Evolutionary conservation across 2,888 invertebrate species (phyloP), one percentile per base, ranked within the genome.

Genomic region (Dyspetes luteomarginatus): DNA sequence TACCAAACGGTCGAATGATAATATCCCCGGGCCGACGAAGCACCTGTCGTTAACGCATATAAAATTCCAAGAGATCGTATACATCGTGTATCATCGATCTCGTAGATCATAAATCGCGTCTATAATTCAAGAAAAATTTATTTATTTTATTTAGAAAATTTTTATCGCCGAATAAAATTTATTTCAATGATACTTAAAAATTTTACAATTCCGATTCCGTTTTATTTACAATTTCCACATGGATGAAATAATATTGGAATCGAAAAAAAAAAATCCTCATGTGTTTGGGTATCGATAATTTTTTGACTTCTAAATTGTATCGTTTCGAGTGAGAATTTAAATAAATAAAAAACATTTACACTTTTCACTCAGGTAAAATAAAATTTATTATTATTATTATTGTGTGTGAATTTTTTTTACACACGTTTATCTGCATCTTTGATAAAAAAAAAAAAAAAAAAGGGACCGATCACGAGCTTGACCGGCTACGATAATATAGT

Each of bases 401-500:
- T 36, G 9, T 52, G 41, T 62, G n/a, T n/a, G n/a, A n/a, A 28
- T 72, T 62, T 72, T 62, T 62, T 72, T 52, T 62, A 72, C 52
- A 41, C 52, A 62, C 72, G 62, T 72, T 36, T 72, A 72, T 72
- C 72, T 52, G 36, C 62, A 62, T 62, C 52, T 36, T 22, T 48
- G n/a, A 17, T 17, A 4, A n/a, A 3, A 12, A 45, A 48, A 48
- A 36, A 52, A 67, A 72, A 12, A n/a, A 72, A 72, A 71, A 45
- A 55, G 22, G 19, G 60, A 15, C 7, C 24, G 28, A 55, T 28
- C 43, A 5, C 48, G 3, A 26, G 64, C 65, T 65, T 75, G 75
- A 50, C 7, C 24, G 22, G 60, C 65, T 9, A 52, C 79, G 75
- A 80, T 75, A 80, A 77, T 64, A 60, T 71, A 22, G 19, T 17